phyloP scores from a whole-genome alignment of 2,113 vertebrate genomes.

The Amphiprion percula region DNA sequence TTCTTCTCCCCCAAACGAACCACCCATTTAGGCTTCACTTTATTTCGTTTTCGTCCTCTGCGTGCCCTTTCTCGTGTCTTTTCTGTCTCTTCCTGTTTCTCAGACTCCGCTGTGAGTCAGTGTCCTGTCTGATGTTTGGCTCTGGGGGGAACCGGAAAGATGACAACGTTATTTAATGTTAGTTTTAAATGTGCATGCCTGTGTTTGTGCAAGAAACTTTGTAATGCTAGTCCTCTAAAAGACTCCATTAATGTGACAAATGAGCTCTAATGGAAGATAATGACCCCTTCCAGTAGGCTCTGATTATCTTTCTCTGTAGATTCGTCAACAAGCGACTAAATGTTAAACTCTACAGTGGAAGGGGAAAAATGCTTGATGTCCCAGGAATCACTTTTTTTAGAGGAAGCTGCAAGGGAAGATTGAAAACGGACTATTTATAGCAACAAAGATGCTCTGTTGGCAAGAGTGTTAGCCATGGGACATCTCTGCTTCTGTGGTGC shows the following conservation, averaged over 20 bases:
- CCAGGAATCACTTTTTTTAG: conserved; percentile 32
- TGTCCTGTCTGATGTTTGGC: conserved; percentile 25
- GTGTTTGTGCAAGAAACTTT: not conserved
- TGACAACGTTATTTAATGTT: conserved; percentile 24
- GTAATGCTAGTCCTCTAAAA: not conserved
- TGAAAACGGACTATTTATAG: conserved; percentile 60
- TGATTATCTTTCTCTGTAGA: not conserved
- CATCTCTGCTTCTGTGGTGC: conserved; percentile 32
- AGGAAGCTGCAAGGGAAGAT: conserved; percentile 35
- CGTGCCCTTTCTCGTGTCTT: conserved; percentile 9
- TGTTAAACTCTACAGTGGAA: not conserved
- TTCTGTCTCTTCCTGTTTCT: conserved; percentile 14
- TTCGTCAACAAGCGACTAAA: conserved; percentile 3
- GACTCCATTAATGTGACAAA: not conserved
- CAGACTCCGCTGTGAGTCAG: conserved; percentile 14
- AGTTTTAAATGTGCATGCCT: not conserved
- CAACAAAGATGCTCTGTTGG: conserved; percentile 63
- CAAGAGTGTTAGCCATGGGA: conserved; percentile 56
- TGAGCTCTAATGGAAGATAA: not conserved
- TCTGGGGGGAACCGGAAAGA: conserved; percentile 21
- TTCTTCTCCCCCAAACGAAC: conserved; percentile 10
- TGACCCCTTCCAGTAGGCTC: not conserved
- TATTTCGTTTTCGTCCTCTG: not conserved
- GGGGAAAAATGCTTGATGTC: conserved; percentile 4
- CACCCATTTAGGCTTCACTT: not conserved